Evolutionary conservation across 2,797 vertebrate genomes (phyloP).

Genomic region (Hoplostethus atlanticus): DNA sequence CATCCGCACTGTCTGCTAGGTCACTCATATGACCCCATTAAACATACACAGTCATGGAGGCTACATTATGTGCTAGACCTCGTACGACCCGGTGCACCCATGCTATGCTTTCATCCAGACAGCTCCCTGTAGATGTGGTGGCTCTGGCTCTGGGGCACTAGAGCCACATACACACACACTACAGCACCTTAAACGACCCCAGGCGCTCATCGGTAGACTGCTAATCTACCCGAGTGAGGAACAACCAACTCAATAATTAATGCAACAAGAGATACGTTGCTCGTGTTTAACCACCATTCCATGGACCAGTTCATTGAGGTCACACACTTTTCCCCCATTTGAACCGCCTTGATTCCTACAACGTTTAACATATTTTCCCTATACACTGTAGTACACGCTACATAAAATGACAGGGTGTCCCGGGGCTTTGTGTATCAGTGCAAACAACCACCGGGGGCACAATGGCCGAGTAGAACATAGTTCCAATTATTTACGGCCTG

Average conservation of each 20-base stretch:
- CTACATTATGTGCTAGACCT: conserved; percentile 71
- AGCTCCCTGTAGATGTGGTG: conserved; percentile 40
- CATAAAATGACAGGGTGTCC: conserved; percentile 20
- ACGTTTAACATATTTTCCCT: conserved; percentile 47
- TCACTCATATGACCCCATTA: conserved; percentile 54
- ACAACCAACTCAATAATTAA: conserved; percentile 87
- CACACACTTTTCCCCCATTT: conserved; percentile 47
- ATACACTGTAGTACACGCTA: conserved; percentile 19
- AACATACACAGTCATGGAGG: conserved; percentile 59
- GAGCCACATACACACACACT: conserved; percentile 44
- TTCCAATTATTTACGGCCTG: conserved; percentile 57
- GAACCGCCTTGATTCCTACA: conserved; percentile 51
- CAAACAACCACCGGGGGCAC: conserved; percentile 49
- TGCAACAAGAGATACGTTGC: conserved; percentile 85
- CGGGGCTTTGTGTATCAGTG: conserved; percentile 15
- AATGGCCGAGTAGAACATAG: conserved; percentile 39
- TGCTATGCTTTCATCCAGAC: conserved; percentile 55
- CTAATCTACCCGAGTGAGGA: conserved; percentile 86
- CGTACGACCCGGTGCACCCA: conserved; percentile 72
- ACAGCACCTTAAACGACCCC: conserved; percentile 82
- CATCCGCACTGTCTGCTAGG: conserved; percentile 41
- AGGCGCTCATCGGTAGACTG: conserved; percentile 72
- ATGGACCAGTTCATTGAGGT: conserved; percentile 76
- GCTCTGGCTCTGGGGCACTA: not conserved
- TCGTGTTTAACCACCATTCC: conserved; percentile 86